Percentiles rank a stretch among this genome's conserved stretches.
phyloP scores from a whole-genome alignment of 2,113 vertebrate species.

The Antechinus flavipes region DNA sequence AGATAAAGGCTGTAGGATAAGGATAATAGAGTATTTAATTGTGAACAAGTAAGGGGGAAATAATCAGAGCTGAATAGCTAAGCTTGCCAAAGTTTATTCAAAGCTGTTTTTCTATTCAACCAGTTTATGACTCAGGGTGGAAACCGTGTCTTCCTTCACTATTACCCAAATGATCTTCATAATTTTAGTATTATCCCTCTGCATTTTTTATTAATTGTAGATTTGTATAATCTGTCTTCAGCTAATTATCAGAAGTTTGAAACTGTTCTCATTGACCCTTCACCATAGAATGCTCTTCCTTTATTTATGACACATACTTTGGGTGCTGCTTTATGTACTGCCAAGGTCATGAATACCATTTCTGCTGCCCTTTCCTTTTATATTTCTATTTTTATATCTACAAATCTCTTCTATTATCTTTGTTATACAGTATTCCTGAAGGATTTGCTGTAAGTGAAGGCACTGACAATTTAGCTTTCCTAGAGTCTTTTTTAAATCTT shows the following conservation, averaged over 20 bases:
- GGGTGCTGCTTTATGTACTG: not conserved
- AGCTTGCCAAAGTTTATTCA: slow-evolving; percentile 49
- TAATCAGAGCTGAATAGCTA: not conserved
- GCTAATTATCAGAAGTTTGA: not conserved
- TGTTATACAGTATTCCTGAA: not conserved
- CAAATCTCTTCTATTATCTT: slow-evolving; percentile 31
- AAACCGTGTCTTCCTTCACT: slow-evolving; percentile 39
- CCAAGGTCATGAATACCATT: not conserved
- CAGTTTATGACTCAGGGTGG: slow-evolving; percentile 47
- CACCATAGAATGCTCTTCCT: not conserved
- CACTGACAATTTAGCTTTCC: not conserved
- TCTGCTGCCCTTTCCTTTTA: not conserved
- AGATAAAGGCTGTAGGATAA: slow-evolving; percentile 39
- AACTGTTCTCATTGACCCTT: not conserved
- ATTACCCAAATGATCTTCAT: slow-evolving; percentile 51
- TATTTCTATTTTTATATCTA: not conserved
- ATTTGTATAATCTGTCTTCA: slow-evolving; percentile 45
- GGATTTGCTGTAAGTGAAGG: slow-evolving; percentile 3
- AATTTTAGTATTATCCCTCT: slow-evolving; percentile 11
- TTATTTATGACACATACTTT: not conserved
- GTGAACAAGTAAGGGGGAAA: slow-evolving; percentile 46
- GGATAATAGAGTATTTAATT: slow-evolving; percentile 37
- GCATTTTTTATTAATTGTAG: not conserved
- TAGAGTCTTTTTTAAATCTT: not conserved
- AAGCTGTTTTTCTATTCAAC: slow-evolving; percentile 17